Evolutionary conservation across 2,888 invertebrate species (phyloP), one percentile per base, ranked within the genome.

Genomic region (Opisthograptis luteolata): DNA sequence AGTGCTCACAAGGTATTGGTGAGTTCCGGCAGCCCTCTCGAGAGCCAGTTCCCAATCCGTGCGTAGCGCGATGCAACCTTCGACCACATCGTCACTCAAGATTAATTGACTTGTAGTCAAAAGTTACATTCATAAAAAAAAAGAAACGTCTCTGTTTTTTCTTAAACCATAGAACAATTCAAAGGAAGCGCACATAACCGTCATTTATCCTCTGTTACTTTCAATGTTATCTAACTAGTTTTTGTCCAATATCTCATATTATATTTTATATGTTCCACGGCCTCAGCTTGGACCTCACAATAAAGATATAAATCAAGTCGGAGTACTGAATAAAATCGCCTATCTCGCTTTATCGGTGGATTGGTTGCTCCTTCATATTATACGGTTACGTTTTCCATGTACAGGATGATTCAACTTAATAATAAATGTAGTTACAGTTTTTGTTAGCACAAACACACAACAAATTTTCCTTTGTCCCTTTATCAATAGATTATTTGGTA

Each of bases 231-330:
- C 53, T 50, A 64, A 64, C 66, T 48, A 59, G 64, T 64, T 64
- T 58, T 45, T 54, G 34, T 40, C 53, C 25, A 45, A 35, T 43
- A 53, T 45, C 49, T 58, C 61, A 55, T 62, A 56, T 51, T 48
- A 35, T 36, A 22, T 44, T 35, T 36, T 61, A 54, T 67, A 55
- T n/a, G n/a, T 66, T 60, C 63, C 64, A 61, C 40, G 48, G 55
- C 28, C n/a, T 27, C 12, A 31, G 39, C 56, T 19, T 41, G 54
- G 62, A 58, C 63, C 71, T 74, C 73, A 87, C 86, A 86, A 87
- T 87, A 82, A 84, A 85, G 86, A 84, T 84, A 87, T 86, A 86
- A 86, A 87, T 86, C 87, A 86, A 74, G 60, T 57, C 62, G 15
- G 73, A 67, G 70, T 74, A 71, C 75, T 84, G 87, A 85, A 87